Evolutionary conservation across 2,113 vertebrate species (phyloP).

Genomic region (Panurus biarmicus): DNA sequence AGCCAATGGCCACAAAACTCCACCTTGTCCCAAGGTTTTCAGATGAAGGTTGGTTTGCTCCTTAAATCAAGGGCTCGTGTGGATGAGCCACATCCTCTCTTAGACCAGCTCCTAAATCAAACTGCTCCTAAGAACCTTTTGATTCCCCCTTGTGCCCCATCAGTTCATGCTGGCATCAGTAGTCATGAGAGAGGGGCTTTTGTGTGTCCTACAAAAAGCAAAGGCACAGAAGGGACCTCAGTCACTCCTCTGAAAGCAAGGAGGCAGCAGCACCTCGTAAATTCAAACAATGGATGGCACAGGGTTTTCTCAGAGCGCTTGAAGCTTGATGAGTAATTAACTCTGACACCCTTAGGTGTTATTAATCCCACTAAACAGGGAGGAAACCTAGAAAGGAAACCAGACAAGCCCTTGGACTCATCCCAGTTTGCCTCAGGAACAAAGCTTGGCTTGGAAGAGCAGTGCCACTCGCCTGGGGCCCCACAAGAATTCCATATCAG

Average conservation of each 20-base stretch:
- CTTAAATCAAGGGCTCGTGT: not conserved
- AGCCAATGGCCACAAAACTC: not conserved
- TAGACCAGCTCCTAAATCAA: not conserved
- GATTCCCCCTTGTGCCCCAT: not conserved
- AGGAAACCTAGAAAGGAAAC: conserved; percentile 30
- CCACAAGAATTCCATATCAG: not conserved
- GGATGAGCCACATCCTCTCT: not conserved
- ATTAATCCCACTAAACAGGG: conserved; percentile 35
- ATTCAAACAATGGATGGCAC: not conserved
- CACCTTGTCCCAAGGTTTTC: not conserved
- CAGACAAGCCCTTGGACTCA: conserved; percentile 10
- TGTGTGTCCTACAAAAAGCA: not conserved
- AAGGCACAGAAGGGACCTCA: not conserved
- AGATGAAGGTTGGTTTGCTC: not conserved
- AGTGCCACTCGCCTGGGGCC: fast-evolving
- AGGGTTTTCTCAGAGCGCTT: not conserved
- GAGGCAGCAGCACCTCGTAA: not conserved
- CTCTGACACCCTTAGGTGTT: conserved; percentile 42
- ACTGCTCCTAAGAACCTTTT: not conserved
- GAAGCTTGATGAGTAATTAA: conserved; percentile 13
- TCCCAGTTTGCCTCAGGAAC: not conserved
- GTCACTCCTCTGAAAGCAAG: not conserved
- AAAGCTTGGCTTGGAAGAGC: conserved; percentile 8
- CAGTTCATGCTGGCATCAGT: not conserved
- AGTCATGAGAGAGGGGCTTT: not conserved